Percentiles rank a stretch among this genome's conserved stretches.
Conservation (phyloP, 1,140 invertebrate species). For the Drosophila ficusphila region DNA sequence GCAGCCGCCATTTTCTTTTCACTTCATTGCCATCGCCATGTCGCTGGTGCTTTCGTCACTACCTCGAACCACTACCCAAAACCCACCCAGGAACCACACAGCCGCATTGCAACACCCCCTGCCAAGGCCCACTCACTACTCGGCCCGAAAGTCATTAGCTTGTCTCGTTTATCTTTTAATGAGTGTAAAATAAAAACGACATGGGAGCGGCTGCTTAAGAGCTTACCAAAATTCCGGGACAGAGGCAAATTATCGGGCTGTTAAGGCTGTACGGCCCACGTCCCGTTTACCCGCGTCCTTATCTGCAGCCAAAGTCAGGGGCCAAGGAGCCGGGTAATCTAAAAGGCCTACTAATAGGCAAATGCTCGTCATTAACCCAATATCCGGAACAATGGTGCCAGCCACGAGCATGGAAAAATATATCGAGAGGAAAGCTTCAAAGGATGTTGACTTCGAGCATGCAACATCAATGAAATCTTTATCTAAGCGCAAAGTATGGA, state of each 20-base stretch:
- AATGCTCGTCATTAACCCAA: slow-evolving; percentile 35
- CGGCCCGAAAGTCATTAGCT: slow-evolving; percentile 75
- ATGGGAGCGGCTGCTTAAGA: slow-evolving; percentile 15
- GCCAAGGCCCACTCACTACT: slow-evolving; percentile 45
- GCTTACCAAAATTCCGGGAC: slow-evolving; percentile 32
- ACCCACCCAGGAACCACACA: too few relatives aligned
- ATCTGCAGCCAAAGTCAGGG: slow-evolving; percentile 8
- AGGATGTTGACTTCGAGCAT: not conserved
- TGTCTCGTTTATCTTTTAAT: slow-evolving; percentile 82
- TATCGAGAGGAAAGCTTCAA: not conserved
- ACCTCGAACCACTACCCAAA: not conserved
- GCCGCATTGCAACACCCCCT: slow-evolving; percentile 10
- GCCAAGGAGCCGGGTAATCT: slow-evolving; percentile 19
- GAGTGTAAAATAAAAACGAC: slow-evolving; percentile 75
- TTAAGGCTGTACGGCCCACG: slow-evolving; percentile 16
- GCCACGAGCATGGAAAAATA: not conserved
- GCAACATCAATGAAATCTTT: not conserved
- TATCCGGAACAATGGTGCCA: slow-evolving; percentile 13
- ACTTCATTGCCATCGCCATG: slow-evolving; percentile 61
- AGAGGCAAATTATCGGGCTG: slow-evolving; percentile 51
- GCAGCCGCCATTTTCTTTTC: slow-evolving; percentile 71
- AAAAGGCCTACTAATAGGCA: slow-evolving; percentile 22
- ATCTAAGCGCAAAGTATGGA: not conserved
- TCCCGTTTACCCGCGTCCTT: not conserved
- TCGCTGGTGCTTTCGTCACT: slow-evolving; percentile 45